Conservation (phyloP, 2,888 invertebrate species). For the Calephelis perditalis region DNA sequence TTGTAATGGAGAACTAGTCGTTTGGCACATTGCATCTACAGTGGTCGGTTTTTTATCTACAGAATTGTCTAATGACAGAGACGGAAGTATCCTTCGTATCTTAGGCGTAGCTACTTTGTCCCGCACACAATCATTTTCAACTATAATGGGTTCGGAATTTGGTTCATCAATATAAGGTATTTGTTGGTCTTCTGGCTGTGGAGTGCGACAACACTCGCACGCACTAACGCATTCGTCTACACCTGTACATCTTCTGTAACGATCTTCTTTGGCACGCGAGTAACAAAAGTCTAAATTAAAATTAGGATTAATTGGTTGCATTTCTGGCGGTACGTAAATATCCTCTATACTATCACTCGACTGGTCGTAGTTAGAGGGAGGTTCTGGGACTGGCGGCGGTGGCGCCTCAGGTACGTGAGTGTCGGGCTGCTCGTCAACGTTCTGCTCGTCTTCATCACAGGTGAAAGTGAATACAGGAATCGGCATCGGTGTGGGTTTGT, state of each 20-base stretch:
- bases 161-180: conserved; percentile 73
- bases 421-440: conserved; percentile 36
- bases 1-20: conserved; percentile 47
- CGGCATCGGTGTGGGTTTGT: conserved; percentile 38
- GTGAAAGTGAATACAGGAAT: conserved; percentile 68
- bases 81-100: conserved; percentile 63
- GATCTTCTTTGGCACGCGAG: conserved; percentile 40
- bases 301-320: conserved; percentile 62
- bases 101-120: conserved; percentile 57
- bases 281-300: conserved; percentile 59
- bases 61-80: conserved; percentile 56
- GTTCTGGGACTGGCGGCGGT: conserved; percentile 48
- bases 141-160: conserved; percentile 63
- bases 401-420: conserved; percentile 37
- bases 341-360: conserved; percentile 53
- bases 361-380: conserved; percentile 47
- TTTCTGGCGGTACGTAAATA: conserved; percentile 56
- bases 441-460: conserved; percentile 64
- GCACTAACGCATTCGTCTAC: conserved; percentile 64
- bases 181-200: conserved; percentile 59
- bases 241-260: conserved; percentile 54
- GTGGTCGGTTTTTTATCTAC: conserved; percentile 53
- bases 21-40: conserved; percentile 62
- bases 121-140: conserved; percentile 53
- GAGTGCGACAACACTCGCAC: conserved; percentile 68